These are phyloP conservation scores for Vicugna pacos DNA, from an alignment of 2,113 vertebrate species.

Conservation along the genomic window DNA sequence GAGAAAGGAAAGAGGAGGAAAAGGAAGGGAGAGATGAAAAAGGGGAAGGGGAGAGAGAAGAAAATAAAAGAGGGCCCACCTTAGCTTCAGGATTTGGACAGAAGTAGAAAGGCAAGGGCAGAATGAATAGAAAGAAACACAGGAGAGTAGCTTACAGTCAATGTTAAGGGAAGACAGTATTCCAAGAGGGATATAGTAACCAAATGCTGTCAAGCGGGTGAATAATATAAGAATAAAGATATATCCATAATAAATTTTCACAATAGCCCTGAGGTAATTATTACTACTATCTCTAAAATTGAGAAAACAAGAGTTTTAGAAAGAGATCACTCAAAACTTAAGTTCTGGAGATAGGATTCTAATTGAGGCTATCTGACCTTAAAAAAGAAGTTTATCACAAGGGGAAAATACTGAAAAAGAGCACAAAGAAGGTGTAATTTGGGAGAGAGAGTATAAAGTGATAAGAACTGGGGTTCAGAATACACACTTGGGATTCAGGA, in stretches of 20 bases:
- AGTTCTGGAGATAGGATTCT: background rate
- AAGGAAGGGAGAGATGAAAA: background rate
- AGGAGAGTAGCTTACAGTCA: background rate
- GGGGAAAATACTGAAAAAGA: background rate
- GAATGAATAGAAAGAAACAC: background rate
- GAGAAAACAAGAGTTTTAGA: conserved; percentile 24
- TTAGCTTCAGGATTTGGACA: background rate
- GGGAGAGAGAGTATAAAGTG: background rate
- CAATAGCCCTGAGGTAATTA: background rate
- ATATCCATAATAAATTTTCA: background rate
- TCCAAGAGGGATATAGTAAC: background rate
- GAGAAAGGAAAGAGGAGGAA: background rate
- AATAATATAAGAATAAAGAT: background rate
- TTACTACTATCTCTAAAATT: background rate
- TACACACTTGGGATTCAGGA: background rate
- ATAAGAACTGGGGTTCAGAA: background rate
- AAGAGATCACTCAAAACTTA: background rate
- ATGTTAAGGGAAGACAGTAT: background rate
- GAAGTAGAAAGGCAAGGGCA: background rate
- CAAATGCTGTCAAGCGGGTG: background rate
- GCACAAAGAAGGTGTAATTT: background rate
- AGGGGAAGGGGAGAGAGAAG: background rate
- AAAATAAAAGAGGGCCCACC: background rate
- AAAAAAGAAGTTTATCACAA: background rate
- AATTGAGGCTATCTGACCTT: background rate